A percentile compares a stretch with the other conserved stretches of the same genome.
Conservation (phyloP, 2,113 vertebrate species). For the Podocnemis expansa region DNA sequence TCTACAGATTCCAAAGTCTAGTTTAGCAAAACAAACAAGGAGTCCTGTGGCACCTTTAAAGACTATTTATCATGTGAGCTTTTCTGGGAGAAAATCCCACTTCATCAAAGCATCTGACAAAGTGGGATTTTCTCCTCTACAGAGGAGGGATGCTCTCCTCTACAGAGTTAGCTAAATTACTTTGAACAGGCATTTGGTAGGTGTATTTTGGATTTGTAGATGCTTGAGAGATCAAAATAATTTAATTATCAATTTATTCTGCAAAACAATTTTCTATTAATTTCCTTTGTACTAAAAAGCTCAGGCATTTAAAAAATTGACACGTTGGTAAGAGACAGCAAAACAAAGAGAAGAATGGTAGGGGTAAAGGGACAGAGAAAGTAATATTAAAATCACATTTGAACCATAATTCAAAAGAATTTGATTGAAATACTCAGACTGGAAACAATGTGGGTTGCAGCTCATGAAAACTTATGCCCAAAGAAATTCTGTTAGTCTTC, state of each 20-base stretch:
- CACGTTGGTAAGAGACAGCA: not conserved
- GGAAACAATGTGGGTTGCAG: too few species aligned
- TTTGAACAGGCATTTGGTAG: not conserved
- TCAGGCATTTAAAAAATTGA: not conserved
- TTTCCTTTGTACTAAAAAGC: not conserved
- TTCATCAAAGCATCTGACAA: too few species aligned
- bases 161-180: not conserved
- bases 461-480: too few species aligned
- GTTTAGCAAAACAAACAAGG: too few species aligned
- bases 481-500: too few species aligned
- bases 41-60: too few species aligned
- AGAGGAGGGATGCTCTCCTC: too few species aligned
- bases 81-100: too few species aligned
- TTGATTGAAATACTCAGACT: not conserved
- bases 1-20: too few species aligned
- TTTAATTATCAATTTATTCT: not conserved
- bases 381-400: too few species aligned
- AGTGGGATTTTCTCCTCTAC: too few species aligned
- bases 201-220: not conserved
- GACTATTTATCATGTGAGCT: too few species aligned
- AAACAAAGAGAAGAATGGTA: not conserved
- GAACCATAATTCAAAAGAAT: not conserved
- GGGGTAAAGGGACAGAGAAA: not conserved
- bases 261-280: not conserved
- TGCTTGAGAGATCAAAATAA: not conserved